Conservation (phyloP, 2,113 vertebrate species). For the Eira barbara region DNA sequence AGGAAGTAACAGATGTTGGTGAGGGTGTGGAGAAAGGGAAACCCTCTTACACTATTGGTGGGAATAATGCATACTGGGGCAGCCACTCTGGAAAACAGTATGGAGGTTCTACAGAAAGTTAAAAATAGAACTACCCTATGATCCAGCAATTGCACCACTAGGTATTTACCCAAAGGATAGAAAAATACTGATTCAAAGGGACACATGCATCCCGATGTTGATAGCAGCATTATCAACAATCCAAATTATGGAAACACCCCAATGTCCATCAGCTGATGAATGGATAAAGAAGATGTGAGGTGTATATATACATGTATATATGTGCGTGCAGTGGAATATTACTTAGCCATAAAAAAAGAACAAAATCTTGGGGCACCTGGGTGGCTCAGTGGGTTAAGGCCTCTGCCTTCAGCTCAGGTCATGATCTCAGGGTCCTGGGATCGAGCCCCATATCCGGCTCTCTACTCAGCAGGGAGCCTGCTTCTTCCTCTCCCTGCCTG, state of each 20-base stretch:
- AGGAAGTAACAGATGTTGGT: neutral
- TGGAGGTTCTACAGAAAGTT: neutral
- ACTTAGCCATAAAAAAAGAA: neutral
- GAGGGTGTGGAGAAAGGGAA: neutral
- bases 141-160: neutral
- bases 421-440: too few species aligned
- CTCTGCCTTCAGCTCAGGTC: too few species aligned
- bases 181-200: neutral
- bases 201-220: neutral
- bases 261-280: neutral
- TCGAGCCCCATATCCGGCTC: too few species aligned
- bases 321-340: neutral
- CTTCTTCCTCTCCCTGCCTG: too few species aligned
- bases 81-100: neutral
- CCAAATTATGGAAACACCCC: neutral
- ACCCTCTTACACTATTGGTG: neutral
- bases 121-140: neutral
- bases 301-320: neutral
- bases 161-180: neutral
- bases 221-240: neutral
- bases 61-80: neutral
- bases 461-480: too few species aligned
- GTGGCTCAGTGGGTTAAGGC: too few species aligned
- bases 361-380: neutral
- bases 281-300: neutral